phyloP scores from a whole-genome alignment of 2,113 vertebrate species.

The Proterorhinus semilunaris region DNA sequence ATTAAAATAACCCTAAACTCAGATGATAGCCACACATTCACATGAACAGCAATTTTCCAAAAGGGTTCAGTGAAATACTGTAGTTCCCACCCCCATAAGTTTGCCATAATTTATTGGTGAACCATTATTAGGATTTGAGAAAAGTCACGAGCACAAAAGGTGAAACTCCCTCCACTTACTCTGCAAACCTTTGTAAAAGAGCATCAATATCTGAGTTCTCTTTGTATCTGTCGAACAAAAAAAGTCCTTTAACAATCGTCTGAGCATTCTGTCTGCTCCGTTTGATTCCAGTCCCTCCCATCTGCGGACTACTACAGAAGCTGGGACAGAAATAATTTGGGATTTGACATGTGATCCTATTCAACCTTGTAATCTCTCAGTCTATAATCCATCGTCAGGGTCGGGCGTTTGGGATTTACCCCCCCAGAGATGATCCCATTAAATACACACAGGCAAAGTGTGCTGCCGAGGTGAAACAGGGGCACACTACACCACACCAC shows the following conservation, averaged over 20 bases:
- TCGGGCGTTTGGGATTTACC: conserved; percentile 54
- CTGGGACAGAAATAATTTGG: conserved; percentile 20
- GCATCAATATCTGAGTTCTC: neutral
- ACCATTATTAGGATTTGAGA: neutral
- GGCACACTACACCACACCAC: neutral
- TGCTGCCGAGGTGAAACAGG: neutral
- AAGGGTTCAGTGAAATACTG: too few species aligned
- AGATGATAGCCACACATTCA: too few species aligned
- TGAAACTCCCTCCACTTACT: neutral
- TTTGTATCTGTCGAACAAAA: conserved; percentile 25
- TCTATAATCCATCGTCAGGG: conserved; percentile 45
- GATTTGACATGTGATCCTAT: conserved; percentile 38
- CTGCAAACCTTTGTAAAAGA: neutral
- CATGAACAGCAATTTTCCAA: too few species aligned
- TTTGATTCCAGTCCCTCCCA: conserved; percentile 33
- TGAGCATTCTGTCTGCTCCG: conserved; percentile 11
- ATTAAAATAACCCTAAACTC: too few species aligned
- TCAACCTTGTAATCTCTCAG: conserved; percentile 40
- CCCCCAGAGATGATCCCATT: conserved; percentile 58
- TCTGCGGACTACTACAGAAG: neutral
- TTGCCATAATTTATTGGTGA: neutral
- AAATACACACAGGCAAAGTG: conserved; percentile 21
- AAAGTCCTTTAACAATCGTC: conserved; percentile 17
- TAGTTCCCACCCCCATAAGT: too few species aligned
- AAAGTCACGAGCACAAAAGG: neutral